Evolutionary conservation across 2,888 invertebrate genomes (phyloP).

Genomic region (Hemithea aestivaria): DNA sequence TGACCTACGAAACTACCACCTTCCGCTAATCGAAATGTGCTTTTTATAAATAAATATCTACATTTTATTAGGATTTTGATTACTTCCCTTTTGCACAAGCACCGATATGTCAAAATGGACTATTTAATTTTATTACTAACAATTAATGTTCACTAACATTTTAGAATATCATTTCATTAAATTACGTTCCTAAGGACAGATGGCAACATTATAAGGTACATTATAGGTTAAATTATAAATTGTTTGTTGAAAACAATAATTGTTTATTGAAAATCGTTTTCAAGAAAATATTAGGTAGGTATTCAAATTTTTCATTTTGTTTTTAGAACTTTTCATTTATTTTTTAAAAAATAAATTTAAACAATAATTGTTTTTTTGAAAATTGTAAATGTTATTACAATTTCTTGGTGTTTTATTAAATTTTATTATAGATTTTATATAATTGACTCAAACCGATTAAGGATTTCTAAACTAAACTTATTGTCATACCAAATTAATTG

Average conservation of each 20-base stretch:
- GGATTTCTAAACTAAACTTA: constrained; percentile 38
- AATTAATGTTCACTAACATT: constrained; percentile 42
- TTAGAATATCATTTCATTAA: constrained; percentile 65
- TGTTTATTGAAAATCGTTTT: not conserved
- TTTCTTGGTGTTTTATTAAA: not conserved
- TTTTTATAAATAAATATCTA: constrained; percentile 43
- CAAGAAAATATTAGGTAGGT: not conserved
- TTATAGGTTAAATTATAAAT: constrained; percentile 9
- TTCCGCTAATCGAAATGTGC: constrained; percentile 45
- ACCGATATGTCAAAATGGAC: constrained; percentile 77
- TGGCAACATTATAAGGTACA: constrained; percentile 42
- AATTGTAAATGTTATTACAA: not conserved
- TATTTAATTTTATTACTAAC: constrained; percentile 43
- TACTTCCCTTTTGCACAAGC: constrained; percentile 59
- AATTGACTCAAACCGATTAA: constrained; percentile 58
- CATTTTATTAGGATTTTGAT: constrained; percentile 59
- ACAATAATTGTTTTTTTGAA: constrained; percentile 13
- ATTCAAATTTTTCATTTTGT: not conserved
- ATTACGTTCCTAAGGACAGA: constrained; percentile 55
- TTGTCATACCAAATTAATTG: constrained; percentile 47
- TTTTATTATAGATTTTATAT: too few relatives aligned
- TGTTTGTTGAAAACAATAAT: constrained; percentile 22
- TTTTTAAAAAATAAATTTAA: too few relatives aligned
- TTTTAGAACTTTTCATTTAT: too few relatives aligned
- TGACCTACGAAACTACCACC: constrained; percentile 29